These are phyloP conservation scores for Onychomys arenicola DNA, from an alignment of 2,797 vertebrate genomes.

Conservation along the genomic window DNA sequence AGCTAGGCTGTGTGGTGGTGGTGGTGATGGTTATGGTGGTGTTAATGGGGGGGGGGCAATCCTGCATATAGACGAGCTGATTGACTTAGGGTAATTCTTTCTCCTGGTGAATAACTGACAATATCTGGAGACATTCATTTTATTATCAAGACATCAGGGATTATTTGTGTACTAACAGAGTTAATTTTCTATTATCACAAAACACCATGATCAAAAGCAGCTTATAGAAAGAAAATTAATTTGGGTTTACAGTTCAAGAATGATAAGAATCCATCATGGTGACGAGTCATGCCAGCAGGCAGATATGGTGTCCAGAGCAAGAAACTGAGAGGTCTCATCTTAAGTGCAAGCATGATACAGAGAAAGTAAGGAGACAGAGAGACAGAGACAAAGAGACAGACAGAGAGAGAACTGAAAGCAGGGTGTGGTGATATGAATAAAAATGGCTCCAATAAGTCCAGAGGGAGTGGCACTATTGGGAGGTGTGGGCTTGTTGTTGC, in stretches of 20 bases:
- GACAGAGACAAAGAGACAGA: background rate
- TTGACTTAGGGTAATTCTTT: background rate
- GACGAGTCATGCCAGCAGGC: background rate
- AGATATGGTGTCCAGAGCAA: background rate
- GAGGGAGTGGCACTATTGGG: background rate
- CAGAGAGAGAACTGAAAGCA: background rate
- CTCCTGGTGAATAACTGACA: background rate
- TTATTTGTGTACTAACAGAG: too few species aligned
- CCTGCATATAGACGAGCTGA: background rate
- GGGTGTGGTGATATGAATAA: background rate
- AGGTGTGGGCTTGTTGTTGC: background rate
- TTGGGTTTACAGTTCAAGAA: background rate
- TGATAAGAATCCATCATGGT: background rate
- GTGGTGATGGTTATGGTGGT: background rate
- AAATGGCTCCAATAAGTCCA: background rate
- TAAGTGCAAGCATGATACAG: background rate
- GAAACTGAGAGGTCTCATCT: background rate
- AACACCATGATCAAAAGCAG: background rate
- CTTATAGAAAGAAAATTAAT: background rate
- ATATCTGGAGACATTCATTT: background rate
- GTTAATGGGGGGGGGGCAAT: background rate
- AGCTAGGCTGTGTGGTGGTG: background rate
- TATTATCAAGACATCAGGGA: background rate
- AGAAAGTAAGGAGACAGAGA: background rate
- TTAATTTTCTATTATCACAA: background rate